Base-by-base conservation (phyloP, 2,888 invertebrate genomes). In the Amblyteles armatorius region DNA sequence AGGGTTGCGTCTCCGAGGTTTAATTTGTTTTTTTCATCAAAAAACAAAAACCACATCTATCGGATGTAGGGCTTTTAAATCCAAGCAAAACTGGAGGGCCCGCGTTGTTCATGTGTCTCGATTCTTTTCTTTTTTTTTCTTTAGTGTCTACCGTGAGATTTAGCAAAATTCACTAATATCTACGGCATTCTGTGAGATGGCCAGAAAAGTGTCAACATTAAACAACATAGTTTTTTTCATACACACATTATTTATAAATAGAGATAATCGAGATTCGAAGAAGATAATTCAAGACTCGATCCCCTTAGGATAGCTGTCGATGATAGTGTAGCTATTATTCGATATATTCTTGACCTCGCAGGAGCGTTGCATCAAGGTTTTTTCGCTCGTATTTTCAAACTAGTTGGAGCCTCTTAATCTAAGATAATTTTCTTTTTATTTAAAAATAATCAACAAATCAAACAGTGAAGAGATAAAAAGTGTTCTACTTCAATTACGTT, bases 401-500 rank as follows among this genome's bases (percentile, higher is more conserved):
- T 55, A 55, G 26, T 22, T 7, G 26, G 13, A 57, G 57, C 57
- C 26, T 26, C 26, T 57, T 57, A 57, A 57, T 57, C 26, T 57
- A 57, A 57, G 4, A 57, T 26, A 11, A 3, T 13, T 65, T 13
- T 19, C 16, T 40, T 3, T 40, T 36, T 65, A 48, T 19, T 6
- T 13, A 36, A 6, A 19, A 29, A 29, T 33, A 73, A 44, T 60
- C 29, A n/a, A 19, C 16, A 48, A 74, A 63, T 5, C 2, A 48
- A 74, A 48, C 60, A 0, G 60, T 26, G 22, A 63, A 33, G 22
- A 74, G 60, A 4, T 19, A 33, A 74, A 55, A 22, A 57, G 74
- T 29, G 3, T 60, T 48, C 63, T 63, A 63, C 26, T 19, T 60
- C 3, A 48, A 29, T 26, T 16, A 63, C 63, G 16, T 13, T 63